phyloP scores from a whole-genome alignment of 1,140 invertebrate genomes.

The Rhyzopertha dominica region DNA sequence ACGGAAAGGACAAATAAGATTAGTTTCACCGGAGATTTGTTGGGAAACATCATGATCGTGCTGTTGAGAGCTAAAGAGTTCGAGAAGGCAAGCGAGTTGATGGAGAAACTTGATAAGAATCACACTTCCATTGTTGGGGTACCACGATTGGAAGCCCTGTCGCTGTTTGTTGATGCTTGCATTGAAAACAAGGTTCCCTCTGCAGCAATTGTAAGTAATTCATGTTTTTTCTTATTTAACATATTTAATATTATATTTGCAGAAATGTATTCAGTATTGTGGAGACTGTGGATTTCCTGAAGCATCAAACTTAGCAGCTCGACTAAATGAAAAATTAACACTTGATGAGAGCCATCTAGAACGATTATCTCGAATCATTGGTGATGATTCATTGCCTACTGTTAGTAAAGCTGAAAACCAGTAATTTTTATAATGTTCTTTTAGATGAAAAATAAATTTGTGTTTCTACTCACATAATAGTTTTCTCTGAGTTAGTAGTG shows the following conservation, averaged over 20 bases:
- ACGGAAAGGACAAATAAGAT: conserved; percentile 35
- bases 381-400: no score
- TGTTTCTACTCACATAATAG: no score
- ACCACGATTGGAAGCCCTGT: conserved; percentile 47
- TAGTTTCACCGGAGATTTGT: conserved; percentile 54
- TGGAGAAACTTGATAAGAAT: conserved; percentile 50
- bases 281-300: conserved; percentile 52
- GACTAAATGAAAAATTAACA: conserved; percentile 45
- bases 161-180: conserved; percentile 48
- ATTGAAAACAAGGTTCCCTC: conserved; percentile 49
- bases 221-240: conserved; percentile 1
- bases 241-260: conserved; percentile 29
- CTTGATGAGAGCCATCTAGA: conserved; percentile 48
- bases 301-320: conserved; percentile 41
- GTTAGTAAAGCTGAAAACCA: no score
- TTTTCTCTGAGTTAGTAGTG: no score
- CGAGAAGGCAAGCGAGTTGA: conserved; percentile 48
- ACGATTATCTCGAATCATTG: conserved; percentile 47
- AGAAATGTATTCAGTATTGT: conserved; percentile 51
- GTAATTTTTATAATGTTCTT: no score
- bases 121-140: conserved; percentile 52
- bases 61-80: conserved; percentile 48
- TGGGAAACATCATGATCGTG: conserved; percentile 52
- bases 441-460: no score
- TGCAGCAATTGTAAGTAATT: conserved; percentile 46